Conservation (phyloP, 2,797 vertebrate genomes). For the Molossus molossus region DNA sequence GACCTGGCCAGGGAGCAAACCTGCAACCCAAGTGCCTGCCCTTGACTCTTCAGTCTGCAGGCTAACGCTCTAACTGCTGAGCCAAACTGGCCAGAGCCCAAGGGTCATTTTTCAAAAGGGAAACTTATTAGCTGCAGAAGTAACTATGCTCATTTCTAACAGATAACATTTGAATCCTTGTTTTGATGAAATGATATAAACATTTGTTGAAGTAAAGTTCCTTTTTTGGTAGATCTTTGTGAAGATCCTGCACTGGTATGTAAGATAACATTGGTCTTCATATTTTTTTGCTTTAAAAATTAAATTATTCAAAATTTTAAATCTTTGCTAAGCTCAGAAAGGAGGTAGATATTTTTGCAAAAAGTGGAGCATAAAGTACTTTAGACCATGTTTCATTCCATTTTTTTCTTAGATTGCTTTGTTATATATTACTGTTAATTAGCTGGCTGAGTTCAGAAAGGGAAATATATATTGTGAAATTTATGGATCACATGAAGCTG, state of each 20-base stretch:
- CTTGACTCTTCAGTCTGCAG: too few relatives aligned
- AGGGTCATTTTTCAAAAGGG: slow-evolving; percentile 71
- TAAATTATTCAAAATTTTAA: slow-evolving; percentile 70
- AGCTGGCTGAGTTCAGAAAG: slow-evolving; percentile 44
- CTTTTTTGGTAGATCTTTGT: slow-evolving; percentile 54
- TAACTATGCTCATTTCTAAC: slow-evolving; percentile 62
- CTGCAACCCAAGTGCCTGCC: too few relatives aligned
- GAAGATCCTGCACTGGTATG: slow-evolving; percentile 42
- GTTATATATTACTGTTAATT: slow-evolving; percentile 59
- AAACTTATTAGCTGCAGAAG: slow-evolving; percentile 66
- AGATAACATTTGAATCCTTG: slow-evolving; percentile 61
- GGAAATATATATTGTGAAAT: slow-evolving; percentile 64
- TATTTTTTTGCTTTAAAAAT: slow-evolving; percentile 73
- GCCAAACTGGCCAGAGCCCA: not conserved
- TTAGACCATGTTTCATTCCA: slow-evolving; percentile 58
- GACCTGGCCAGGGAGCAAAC: too few relatives aligned
- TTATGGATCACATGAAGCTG: slow-evolving; percentile 54
- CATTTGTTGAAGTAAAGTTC: slow-evolving; percentile 61
- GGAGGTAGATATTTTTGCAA: slow-evolving; percentile 52
- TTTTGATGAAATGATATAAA: slow-evolving; percentile 68
- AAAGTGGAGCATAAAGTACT: slow-evolving; percentile 62
- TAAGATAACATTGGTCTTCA: slow-evolving; percentile 49
- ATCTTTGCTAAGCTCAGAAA: slow-evolving; percentile 68
- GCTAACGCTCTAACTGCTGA: too few relatives aligned
- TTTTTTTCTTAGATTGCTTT: slow-evolving; percentile 67